Evolutionary conservation across 2,888 invertebrate genomes (phyloP).

Genomic region (Atrina japonica): DNA sequence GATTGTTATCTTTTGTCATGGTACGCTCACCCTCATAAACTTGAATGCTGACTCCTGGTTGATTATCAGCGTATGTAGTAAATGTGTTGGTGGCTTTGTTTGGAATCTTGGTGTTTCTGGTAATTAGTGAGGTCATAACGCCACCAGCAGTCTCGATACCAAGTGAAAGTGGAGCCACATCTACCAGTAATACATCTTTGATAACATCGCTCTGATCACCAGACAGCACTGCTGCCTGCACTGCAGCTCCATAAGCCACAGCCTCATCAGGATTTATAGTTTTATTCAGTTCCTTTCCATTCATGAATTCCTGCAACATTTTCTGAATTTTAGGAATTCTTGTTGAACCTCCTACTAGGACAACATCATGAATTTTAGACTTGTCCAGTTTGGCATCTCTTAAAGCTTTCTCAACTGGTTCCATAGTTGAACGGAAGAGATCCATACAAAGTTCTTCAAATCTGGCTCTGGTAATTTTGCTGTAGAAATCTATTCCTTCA

Average conservation of each 20-base stretch:
- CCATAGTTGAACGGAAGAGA: constrained; percentile 84
- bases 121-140: constrained; percentile 70
- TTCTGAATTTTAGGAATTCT: constrained; percentile 77
- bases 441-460: constrained; percentile 76
- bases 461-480: constrained; percentile 72
- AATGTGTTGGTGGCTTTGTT: constrained; percentile 82
- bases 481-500: constrained; percentile 76
- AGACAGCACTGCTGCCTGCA: constrained; percentile 85
- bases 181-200: constrained; percentile 92
- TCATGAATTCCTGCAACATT: constrained; percentile 74
- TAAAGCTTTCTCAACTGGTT: constrained; percentile 90
- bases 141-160: too few species aligned
- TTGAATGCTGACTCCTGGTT: constrained; percentile 80
- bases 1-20: constrained; percentile 96
- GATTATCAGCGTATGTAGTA: constrained; percentile 95
- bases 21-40: constrained; percentile 97
- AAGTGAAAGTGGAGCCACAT: constrained; percentile 82
- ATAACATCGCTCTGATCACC: constrained; percentile 85
- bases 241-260: constrained; percentile 86
- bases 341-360: constrained; percentile 87
- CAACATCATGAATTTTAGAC: constrained; percentile 88
- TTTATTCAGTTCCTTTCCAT: constrained; percentile 70
- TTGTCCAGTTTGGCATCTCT: constrained; percentile 90
- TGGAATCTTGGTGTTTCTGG: constrained; percentile 77
- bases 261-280: constrained; percentile 96